Base-by-base conservation (phyloP, 2,113 vertebrate genomes). In the Tamias sibiricus region DNA sequence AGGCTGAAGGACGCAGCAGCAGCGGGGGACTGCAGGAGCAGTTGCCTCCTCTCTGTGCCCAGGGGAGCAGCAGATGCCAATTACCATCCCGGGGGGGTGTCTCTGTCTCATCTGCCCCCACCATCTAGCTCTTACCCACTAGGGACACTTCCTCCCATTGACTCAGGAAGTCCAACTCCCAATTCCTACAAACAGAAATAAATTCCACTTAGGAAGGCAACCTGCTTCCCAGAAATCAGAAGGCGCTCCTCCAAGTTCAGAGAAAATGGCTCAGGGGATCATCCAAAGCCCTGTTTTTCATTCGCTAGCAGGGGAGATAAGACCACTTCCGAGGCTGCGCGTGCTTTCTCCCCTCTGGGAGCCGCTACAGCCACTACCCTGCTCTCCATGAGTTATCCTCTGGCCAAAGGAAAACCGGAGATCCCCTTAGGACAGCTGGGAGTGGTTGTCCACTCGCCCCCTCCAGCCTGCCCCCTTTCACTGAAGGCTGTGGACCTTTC, bases 11-110 rank as follows among this genome's bases (percentile, higher is more conserved):
- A 37, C 32, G 57, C 17, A 3, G 32, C 37, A 44, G 68, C 42
- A 20, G 40, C 1, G 1, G 0, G 68, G 77, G 9, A 28, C 3
- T 3, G 4, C 28, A 14, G 42, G 30, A 2, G 3, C 2, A 3
- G 71, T n/a, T 20, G 19, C 66, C 35, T 69, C 35, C 32, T 30
- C 6, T n/a, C 35, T n/a, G 17, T 8, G 30, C 66, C 26, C 24
- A 62, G 59, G 20, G 54, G 54, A 57, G 24, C 59, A 62, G 24
- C 32, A 6, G 14, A 35, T 68, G 64, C 16, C 30, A 0, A 16
- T 68, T 1, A 37, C 35, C 57, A 17, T 20, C 19, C 32, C 7
- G 1, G 17, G 59, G 14, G 12, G 20, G 11, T 17, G 52, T 52
- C 32, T 71, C 47, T 68, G 37, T 52, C 68, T 37, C n/a, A 12